phyloP scores from a whole-genome alignment of 1,140 invertebrate genomes.

The Hyposmocoma kahamanoa region DNA sequence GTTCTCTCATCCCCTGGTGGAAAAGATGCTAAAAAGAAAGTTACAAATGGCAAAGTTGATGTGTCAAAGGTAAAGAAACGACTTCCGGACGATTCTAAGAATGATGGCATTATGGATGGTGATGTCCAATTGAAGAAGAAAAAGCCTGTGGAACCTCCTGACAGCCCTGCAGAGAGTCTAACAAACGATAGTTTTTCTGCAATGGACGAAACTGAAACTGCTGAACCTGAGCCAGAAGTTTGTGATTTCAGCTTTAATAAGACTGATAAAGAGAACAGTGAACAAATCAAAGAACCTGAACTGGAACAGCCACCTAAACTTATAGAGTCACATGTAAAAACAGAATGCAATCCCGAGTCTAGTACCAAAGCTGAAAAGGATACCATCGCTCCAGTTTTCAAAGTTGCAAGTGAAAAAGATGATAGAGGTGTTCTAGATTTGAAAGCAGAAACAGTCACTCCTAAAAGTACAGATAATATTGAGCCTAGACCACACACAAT shows the following conservation, averaged over 20 bases:
- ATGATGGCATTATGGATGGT: constrained; percentile 74
- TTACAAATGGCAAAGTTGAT: constrained; percentile 77
- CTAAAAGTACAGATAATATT: constrained; percentile 44
- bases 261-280: constrained; percentile 53
- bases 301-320: constrained; percentile 42
- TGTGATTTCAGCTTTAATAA: constrained; percentile 69
- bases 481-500: constrained; percentile 39
- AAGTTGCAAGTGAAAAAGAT: constrained; percentile 47
- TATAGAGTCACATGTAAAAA: constrained; percentile 42
- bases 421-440: constrained; percentile 51
- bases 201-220: constrained; percentile 83
- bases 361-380: constrained; percentile 58
- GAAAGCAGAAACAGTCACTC: constrained; percentile 47
- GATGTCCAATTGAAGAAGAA: constrained; percentile 82
- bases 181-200: constrained; percentile 87
- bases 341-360: constrained; percentile 38
- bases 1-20: constrained; percentile 75
- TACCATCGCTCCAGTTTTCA: constrained; percentile 39
- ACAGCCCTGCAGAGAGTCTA: constrained; percentile 86
- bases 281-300: constrained; percentile 65
- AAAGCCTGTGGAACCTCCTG: constrained; percentile 77
- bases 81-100: constrained; percentile 74
- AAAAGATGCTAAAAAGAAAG: constrained; percentile 78
- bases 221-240: constrained; percentile 75
- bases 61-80: constrained; percentile 83